A percentile compares a stretch with the other conserved stretches of the same genome.
Conservation (phyloP, 2,888 invertebrate species). For the Alsophila aescularia region DNA sequence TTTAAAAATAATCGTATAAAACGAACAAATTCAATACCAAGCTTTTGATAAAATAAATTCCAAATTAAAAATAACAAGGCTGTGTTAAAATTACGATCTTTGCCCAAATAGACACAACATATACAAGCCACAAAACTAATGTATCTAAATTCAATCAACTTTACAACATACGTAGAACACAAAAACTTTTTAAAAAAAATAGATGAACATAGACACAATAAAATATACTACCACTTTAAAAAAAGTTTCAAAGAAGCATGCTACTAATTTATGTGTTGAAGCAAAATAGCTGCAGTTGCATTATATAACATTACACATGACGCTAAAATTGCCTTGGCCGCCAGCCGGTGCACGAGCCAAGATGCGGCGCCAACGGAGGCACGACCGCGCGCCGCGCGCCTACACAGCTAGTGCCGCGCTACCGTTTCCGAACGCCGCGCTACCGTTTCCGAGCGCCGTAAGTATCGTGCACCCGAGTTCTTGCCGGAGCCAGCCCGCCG, state of each 20-base stretch:
- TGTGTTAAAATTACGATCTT: too few relatives aligned
- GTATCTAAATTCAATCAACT: neutral
- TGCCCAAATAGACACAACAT: neutral
- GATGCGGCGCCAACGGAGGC: neutral
- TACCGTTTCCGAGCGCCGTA: neutral
- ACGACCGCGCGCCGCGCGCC: slow-evolving; percentile 13
- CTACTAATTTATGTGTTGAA: slow-evolving; percentile 3
- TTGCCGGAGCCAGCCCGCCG: slow-evolving; percentile 1
- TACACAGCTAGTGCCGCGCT: neutral
- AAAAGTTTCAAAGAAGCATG: neutral
- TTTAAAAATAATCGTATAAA: too few relatives aligned
- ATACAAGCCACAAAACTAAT: neutral
- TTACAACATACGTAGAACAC: neutral
- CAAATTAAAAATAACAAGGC: too few relatives aligned
- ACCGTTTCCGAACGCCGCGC: neutral
- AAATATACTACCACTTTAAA: neutral
- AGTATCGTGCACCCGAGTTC: slow-evolving; percentile 3
- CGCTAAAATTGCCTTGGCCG: neutral
- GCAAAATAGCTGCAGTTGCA: slow-evolving; percentile 12
- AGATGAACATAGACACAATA: neutral
- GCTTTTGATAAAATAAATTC: too few relatives aligned
- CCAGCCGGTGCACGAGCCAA: neutral
- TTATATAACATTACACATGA: slow-evolving; percentile 10
- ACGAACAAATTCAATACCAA: too few relatives aligned
- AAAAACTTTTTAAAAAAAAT: neutral